Evolutionary conservation across 2,888 invertebrate species (phyloP).

Genomic region (Itoplectis maculator): DNA sequence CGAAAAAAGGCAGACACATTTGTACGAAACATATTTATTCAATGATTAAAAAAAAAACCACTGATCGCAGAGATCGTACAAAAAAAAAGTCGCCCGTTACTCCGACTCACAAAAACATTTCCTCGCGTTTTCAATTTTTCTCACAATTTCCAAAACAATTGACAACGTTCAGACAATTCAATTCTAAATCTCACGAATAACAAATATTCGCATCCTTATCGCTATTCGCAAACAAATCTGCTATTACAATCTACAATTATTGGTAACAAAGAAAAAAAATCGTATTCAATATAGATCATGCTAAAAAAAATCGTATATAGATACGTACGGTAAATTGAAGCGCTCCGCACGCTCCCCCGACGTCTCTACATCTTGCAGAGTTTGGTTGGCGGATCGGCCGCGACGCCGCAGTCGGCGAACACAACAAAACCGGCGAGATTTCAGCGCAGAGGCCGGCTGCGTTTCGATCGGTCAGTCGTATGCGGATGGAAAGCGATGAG

Average conservation of each 20-base stretch:
- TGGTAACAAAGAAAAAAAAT: constrained; percentile 26
- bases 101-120: constrained; percentile 7
- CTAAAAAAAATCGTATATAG: constrained; percentile 33
- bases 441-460: constrained; percentile 57
- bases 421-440: too few species aligned
- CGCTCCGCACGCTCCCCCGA: constrained; percentile 80
- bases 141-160: too few species aligned
- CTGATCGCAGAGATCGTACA: not conserved
- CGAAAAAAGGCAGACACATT: not conserved
- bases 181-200: not conserved
- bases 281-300: too few species aligned
- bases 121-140: not conserved
- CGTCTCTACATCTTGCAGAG: constrained; percentile 81
- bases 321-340: constrained; percentile 82
- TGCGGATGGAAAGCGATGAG: not conserved
- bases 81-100: constrained; percentile 4
- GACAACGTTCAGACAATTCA: too few species aligned
- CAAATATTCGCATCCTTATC: not conserved
- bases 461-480: not conserved
- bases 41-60: constrained; percentile 17
- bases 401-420: constrained; percentile 68
- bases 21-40: constrained; percentile 9
- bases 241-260: not conserved
- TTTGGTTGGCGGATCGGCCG: constrained; percentile 73
- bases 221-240: not conserved